phyloP scores from a whole-genome alignment of 2,797 vertebrate genomes.

The Numenius phaeopus region DNA sequence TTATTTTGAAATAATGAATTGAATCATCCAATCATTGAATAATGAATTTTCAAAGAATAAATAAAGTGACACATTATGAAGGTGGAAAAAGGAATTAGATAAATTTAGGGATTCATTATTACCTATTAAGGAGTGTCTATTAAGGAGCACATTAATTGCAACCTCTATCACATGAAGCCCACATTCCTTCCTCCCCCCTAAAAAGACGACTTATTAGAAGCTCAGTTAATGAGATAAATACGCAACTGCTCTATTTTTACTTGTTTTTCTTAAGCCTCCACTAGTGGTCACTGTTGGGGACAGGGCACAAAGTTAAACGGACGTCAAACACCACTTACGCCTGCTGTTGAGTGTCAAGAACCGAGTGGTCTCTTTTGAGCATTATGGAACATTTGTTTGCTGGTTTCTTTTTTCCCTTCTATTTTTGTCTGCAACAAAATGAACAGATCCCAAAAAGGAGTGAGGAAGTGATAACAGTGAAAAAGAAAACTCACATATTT shows the following conservation, averaged over 20 bases:
- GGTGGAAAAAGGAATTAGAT: neutral
- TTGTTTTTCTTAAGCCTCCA: neutral
- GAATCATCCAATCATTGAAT: neutral
- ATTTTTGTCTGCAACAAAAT: neutral
- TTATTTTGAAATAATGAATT: neutral
- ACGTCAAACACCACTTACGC: fast-evolving
- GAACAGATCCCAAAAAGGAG: neutral
- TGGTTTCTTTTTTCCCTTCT: neutral
- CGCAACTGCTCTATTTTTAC: neutral
- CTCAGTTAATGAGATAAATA: neutral
- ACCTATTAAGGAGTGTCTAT: neutral
- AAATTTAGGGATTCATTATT: neutral
- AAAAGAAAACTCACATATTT: neutral
- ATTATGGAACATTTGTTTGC: neutral
- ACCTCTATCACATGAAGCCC: neutral
- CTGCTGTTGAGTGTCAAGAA: neutral
- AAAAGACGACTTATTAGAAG: neutral
- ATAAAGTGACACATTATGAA: neutral
- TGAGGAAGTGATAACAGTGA: neutral
- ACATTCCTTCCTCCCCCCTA: neutral
- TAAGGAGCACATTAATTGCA: neutral
- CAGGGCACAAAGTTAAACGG: neutral
- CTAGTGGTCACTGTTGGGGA: neutral
- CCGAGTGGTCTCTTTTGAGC: neutral
- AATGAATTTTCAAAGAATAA: neutral